A percentile compares a stretch with the other conserved stretches of the same genome.
Conservation (phyloP, 2,888 invertebrate genomes). For the Tenthredo mesomela region DNA sequence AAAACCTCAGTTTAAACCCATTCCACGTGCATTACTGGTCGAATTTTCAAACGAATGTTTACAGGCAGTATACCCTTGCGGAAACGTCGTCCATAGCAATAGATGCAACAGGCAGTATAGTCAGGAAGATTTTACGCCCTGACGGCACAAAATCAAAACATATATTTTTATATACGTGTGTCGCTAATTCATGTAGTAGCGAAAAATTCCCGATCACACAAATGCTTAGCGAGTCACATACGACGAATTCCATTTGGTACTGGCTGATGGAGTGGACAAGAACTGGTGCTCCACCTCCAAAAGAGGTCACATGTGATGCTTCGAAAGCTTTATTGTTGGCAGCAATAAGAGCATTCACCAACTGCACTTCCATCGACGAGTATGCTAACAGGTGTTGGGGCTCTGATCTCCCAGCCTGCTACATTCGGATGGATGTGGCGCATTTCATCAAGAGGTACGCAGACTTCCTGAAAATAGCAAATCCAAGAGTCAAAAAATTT, state of each 20-base stretch:
- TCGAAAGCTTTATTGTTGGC: constrained; percentile 26
- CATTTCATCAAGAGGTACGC: constrained; percentile 57
- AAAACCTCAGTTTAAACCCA: no score
- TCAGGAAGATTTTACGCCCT: background rate
- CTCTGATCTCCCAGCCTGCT: constrained; percentile 37
- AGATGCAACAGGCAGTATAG: background rate
- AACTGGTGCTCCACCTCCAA: constrained; percentile 11
- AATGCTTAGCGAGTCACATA: constrained; percentile 1
- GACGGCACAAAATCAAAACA: constrained; percentile 2
- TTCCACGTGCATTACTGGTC: no score
- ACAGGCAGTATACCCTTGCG: background rate
- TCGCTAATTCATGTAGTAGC: background rate
- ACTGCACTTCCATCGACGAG: background rate
- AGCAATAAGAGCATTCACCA: background rate
- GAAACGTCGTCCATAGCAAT: background rate
- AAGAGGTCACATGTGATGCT: constrained; percentile 7
- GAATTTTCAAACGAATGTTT: constrained; percentile 56
- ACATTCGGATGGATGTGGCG: constrained; percentile 56
- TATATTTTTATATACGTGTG: constrained; percentile 11
- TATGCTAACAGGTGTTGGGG: constrained; percentile 17
- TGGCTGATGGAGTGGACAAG: background rate
- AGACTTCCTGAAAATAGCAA: constrained; percentile 52
- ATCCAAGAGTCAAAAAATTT: constrained; percentile 43
- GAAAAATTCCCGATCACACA: background rate
- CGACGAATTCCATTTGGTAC: background rate